Evolutionary conservation across 2,888 invertebrate genomes (phyloP).

Genomic region (Coleophora flavipennella): DNA sequence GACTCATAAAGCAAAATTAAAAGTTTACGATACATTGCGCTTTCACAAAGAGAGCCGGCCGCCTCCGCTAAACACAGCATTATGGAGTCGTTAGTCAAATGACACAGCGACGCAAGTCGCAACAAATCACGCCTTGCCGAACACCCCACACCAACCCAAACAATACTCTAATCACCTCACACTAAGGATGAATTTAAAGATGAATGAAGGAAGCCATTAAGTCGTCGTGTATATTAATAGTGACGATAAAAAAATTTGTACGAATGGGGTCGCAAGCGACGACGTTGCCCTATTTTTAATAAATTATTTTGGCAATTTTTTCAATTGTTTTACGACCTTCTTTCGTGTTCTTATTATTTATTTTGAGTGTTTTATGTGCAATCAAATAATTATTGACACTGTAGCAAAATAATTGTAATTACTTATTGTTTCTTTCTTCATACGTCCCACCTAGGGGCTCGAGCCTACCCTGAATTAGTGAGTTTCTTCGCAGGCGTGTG

Average conservation of each 20-base stretch:
- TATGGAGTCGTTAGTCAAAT: slow-evolving; percentile 68
- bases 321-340: slow-evolving; percentile 48
- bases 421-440: no score
- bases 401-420: no score
- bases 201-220: neutral
- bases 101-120: slow-evolving; percentile 23
- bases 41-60: slow-evolving; percentile 57
- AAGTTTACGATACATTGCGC: slow-evolving; percentile 68
- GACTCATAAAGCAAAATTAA: slow-evolving; percentile 69
- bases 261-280: slow-evolving; percentile 57
- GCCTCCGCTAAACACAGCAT: slow-evolving; percentile 64
- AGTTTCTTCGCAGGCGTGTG: no score
- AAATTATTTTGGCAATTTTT: slow-evolving; percentile 49
- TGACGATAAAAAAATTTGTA: slow-evolving; percentile 41
- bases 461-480: no score
- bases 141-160: slow-evolving; percentile 10
- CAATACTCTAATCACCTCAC: slow-evolving; percentile 14
- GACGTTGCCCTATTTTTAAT: slow-evolving; percentile 46
- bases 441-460: no score
- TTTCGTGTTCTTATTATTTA: slow-evolving; percentile 16
- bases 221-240: slow-evolving; percentile 6
- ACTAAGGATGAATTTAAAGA: neutral
- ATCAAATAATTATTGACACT: no score
- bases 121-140: slow-evolving; percentile 19
- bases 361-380: neutral